Evolutionary conservation across 35 echinoderm and acorn worm species (phyloP).

Genomic region (Amphiura filiformis): DNA sequence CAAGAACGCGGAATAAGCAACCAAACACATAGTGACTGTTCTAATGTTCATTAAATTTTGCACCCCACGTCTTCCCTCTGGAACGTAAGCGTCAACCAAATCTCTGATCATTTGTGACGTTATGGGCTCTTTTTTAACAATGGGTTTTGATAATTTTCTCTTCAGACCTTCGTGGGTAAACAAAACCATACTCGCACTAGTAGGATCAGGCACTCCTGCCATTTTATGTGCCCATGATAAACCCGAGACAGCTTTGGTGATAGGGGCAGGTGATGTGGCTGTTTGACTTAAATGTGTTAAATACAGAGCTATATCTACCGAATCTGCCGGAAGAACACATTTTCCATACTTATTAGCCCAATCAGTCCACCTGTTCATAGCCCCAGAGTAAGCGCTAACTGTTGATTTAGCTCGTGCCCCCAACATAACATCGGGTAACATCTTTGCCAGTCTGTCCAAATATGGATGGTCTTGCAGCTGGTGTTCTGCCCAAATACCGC

Average conservation of each 20-base stretch:
- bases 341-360: slow-evolving; percentile 15
- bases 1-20: not conserved
- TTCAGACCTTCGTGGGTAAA: not conserved
- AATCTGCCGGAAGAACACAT: not conserved
- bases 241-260: not conserved
- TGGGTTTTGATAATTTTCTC: not conserved
- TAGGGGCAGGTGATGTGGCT: not conserved
- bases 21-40: not conserved
- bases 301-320: not conserved
- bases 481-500: not conserved
- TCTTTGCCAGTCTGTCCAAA: not conserved
- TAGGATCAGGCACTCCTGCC: not conserved
- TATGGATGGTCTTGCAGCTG: not conserved
- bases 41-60: not conserved
- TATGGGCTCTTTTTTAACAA: not conserved
- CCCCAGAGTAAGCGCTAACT: not conserved
- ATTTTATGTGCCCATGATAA: slow-evolving; percentile 17
- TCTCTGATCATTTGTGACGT: not conserved
- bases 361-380: slow-evolving; percentile 5
- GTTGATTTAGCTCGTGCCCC: slow-evolving; percentile 16
- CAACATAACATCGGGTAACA: not conserved
- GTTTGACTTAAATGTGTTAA: not conserved
- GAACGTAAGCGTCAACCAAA: too few relatives aligned
- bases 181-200: not conserved
- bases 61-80: too few relatives aligned